These are phyloP conservation scores for Drosophila suzukii DNA, from an alignment of 1,140 invertebrate genomes.

Conservation along the genomic window DNA sequence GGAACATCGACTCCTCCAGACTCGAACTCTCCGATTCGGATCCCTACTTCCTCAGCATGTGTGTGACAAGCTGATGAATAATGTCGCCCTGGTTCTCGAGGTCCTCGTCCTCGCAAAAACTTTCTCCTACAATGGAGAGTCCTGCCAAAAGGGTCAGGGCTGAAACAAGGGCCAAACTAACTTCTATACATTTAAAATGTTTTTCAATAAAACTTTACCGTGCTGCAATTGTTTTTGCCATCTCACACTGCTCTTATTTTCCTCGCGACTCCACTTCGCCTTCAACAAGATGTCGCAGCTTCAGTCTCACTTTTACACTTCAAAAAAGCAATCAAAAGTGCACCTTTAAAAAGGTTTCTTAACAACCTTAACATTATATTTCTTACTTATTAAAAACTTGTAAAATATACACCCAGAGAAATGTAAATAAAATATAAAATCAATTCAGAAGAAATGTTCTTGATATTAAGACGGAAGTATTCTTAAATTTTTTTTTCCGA, in stretches of 20 bases:
- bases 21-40: too few species aligned
- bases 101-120: slow-evolving; percentile 18
- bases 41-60: slow-evolving; percentile 8
- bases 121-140: slow-evolving; percentile 10
- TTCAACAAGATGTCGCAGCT: slow-evolving; percentile 44
- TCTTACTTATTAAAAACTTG: too few species aligned
- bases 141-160: slow-evolving; percentile 32
- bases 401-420: too few species aligned
- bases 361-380: too few species aligned
- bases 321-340: background rate
- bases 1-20: slow-evolving; percentile 13
- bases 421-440: too few species aligned
- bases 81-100: slow-evolving; percentile 29
- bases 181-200: slow-evolving; percentile 75
- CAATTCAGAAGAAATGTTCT: too few species aligned
- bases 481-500: too few species aligned
- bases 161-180: slow-evolving; percentile 46
- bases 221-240: slow-evolving; percentile 68
- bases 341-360: background rate
- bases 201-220: slow-evolving; percentile 78
- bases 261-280: slow-evolving; percentile 31
- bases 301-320: slow-evolving; percentile 8
- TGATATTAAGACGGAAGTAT: too few species aligned
- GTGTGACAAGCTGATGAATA: slow-evolving; percentile 47
- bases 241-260: slow-evolving; percentile 45